Evolutionary conservation across 1,140 invertebrate species (phyloP).

Genomic region (Tetragnatha versicolor): DNA sequence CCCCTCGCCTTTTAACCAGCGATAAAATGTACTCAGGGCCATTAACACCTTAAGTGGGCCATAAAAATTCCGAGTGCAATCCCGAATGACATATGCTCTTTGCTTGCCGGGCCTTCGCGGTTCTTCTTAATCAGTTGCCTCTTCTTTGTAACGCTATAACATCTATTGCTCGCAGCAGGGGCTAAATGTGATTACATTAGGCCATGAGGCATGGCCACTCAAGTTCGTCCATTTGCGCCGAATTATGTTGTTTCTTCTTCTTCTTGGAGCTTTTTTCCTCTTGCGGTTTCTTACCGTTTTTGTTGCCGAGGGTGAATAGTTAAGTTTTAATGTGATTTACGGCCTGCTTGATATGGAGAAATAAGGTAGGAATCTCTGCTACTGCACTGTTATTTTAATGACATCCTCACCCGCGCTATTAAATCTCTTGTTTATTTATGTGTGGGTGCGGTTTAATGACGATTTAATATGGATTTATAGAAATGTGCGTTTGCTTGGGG

Average conservation of each 20-base stretch:
- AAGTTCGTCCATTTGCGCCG: conserved; percentile 38
- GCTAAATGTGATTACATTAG: conserved; percentile 52
- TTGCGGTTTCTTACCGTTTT: not conserved
- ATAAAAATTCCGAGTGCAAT: conserved; percentile 48
- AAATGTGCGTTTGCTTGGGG: too few species aligned
- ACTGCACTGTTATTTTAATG: conserved; percentile 18
- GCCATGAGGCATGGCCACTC: conserved; percentile 39
- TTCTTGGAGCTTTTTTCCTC: not conserved
- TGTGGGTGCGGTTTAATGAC: too few species aligned
- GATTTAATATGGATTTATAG: too few species aligned
- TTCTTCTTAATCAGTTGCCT: conserved; percentile 45
- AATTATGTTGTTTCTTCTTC: conserved; percentile 38
- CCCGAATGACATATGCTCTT: conserved; percentile 34
- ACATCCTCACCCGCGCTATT: too few species aligned
- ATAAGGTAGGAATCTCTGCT: conserved; percentile 6
- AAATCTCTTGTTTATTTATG: too few species aligned
- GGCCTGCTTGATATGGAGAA: conserved; percentile 24
- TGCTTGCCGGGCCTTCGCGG: conserved; percentile 21
- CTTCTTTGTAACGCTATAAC: conserved; percentile 18
- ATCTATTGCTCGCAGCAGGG: conserved; percentile 1
- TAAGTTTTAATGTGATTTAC: conserved; percentile 32
- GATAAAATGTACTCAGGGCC: conserved; percentile 34
- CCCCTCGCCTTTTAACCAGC: conserved; percentile 42
- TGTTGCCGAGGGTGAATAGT: not conserved
- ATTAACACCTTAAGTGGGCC: conserved; percentile 49